Evolutionary conservation across 2,888 invertebrate genomes (phyloP).

Genomic region (Stenchaetothrips biformis): DNA sequence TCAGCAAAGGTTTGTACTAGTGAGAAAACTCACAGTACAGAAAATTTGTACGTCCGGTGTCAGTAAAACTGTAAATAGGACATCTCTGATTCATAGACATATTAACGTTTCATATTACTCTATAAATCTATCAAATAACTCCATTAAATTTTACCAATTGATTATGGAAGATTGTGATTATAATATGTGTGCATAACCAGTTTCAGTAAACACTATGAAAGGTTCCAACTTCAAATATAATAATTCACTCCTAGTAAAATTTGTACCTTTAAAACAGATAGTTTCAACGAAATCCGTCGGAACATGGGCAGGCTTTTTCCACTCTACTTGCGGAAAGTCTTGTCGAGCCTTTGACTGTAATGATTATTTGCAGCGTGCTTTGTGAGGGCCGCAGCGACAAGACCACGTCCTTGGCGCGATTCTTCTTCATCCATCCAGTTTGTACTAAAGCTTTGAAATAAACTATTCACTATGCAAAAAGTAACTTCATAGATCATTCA

Average conservation of each 20-base stretch:
- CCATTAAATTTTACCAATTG: background rate
- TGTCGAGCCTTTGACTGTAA: background rate
- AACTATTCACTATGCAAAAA: slow-evolving; percentile 1
- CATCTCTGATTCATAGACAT: slow-evolving; percentile 22
- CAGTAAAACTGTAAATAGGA: slow-evolving; percentile 11
- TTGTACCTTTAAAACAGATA: background rate
- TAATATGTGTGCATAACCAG: slow-evolving; percentile 20
- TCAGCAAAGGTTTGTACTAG: background rate
- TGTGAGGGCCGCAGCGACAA: background rate
- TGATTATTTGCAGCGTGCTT: background rate
- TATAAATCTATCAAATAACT: slow-evolving; percentile 12
- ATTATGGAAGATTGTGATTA: background rate
- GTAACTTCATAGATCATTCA: slow-evolving; percentile 18
- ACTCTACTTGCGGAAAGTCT: background rate
- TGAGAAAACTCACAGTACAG: slow-evolving; percentile 9
- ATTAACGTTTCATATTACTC: slow-evolving; percentile 10
- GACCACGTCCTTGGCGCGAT: background rate
- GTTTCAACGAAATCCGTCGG: background rate
- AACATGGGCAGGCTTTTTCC: background rate
- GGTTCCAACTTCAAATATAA: slow-evolving; percentile 16
- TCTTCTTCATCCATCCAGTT: background rate
- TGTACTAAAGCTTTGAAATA: slow-evolving; percentile 13
- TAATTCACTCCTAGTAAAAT: background rate
- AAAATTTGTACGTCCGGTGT: slow-evolving; percentile 23
- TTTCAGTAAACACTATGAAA: slow-evolving; percentile 3